Percentiles rank a stretch among this genome's conserved stretches.
Conservation (phyloP, 2,797 vertebrate genomes). For the Fringilla coelebs region DNA sequence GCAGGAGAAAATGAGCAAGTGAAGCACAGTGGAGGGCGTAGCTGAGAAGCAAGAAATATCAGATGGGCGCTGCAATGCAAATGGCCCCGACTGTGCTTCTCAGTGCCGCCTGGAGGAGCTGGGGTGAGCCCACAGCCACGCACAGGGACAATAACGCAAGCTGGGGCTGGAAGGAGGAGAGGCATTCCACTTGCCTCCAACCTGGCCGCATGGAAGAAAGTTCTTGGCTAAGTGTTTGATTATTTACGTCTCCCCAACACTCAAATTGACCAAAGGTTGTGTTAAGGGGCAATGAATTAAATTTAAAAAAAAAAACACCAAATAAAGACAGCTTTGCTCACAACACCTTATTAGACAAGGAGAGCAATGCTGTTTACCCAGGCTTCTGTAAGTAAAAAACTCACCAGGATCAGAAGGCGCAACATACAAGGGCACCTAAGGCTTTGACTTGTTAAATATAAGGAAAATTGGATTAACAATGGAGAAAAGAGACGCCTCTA, state of each 20-base stretch:
- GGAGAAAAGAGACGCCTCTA: neutral
- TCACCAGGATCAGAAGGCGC: neutral
- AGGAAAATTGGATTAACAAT: neutral
- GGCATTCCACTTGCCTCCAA: neutral
- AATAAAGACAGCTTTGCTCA: neutral
- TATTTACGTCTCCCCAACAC: neutral
- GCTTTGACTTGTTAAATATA: neutral
- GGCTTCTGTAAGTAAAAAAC: neutral
- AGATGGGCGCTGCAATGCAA: neutral
- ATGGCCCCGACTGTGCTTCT: rapidly evolving
- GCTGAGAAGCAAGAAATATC: neutral
- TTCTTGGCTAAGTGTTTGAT: neutral
- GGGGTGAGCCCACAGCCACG: rapidly evolving
- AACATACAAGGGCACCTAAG: neutral
- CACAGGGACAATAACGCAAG: rapidly evolving
- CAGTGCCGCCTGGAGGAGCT: neutral
- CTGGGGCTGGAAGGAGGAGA: neutral
- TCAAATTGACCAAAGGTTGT: neutral
- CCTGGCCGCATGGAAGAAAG: neutral
- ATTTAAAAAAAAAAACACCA: neutral
- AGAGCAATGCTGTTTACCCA: neutral
- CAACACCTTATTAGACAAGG: neutral
- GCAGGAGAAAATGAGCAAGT: rapidly evolving
- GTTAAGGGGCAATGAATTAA: neutral
- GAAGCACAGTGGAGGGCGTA: neutral